Percentiles rank a stretch among this genome's conserved stretches.
These are phyloP conservation scores for Amblyjoppa proteus DNA, from an alignment of 2,888 invertebrate species.

Conservation along the genomic window DNA sequence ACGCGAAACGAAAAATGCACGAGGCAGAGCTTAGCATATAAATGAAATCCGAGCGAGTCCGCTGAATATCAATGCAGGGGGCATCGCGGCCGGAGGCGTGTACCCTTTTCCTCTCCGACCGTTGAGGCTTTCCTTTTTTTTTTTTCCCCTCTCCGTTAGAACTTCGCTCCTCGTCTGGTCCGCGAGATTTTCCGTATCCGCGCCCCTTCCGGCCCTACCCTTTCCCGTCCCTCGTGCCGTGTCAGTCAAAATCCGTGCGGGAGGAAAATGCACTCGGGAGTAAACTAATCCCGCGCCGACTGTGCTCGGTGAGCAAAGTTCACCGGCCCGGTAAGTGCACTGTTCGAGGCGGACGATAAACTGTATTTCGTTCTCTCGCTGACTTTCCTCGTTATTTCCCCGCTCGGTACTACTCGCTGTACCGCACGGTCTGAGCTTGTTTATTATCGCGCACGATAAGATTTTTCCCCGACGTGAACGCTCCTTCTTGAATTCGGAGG, in stretches of 20 bases:
- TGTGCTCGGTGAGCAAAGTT: conserved; percentile 15
- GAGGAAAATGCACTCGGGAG: conserved; percentile 69
- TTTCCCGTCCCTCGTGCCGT: conserved; percentile 42
- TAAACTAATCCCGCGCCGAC: neutral
- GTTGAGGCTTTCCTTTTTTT: conserved; percentile 1
- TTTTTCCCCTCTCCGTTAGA: neutral
- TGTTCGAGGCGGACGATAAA: too few relatives aligned
- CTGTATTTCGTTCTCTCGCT: too few relatives aligned
- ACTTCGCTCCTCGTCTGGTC: conserved; percentile 10
- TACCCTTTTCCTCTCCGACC: neutral
- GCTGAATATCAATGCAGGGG: conserved; percentile 79
- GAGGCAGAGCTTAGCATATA: conserved; percentile 80
- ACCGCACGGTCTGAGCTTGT: too few relatives aligned
- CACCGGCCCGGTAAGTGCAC: conserved; percentile 28
- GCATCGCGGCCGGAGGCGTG: conserved; percentile 18
- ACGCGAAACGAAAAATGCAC: conserved; percentile 73
- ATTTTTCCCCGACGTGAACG: too few relatives aligned
- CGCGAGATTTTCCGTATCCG: neutral
- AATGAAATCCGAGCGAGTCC: conserved; percentile 80
- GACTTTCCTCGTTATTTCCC: neutral
- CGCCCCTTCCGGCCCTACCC: neutral
- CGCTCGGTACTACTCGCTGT: conserved; percentile 6
- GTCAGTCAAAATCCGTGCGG: conserved; percentile 59
- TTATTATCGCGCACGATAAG: too few relatives aligned
- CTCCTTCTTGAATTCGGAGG: too few relatives aligned